Conservation (phyloP, 2,113 vertebrate species). For the human (Homo sapiens) region DNA sequence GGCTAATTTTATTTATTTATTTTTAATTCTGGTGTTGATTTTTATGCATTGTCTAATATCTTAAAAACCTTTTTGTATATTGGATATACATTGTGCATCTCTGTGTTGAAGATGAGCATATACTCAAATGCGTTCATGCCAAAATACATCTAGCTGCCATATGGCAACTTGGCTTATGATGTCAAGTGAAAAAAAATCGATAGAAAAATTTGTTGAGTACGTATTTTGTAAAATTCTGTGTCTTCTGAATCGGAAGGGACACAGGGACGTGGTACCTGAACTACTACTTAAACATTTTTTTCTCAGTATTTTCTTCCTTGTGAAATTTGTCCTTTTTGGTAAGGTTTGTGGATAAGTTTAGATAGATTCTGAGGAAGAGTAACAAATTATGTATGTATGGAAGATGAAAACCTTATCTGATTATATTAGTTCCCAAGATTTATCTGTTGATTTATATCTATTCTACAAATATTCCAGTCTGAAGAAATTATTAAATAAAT, state of each 20-base stretch:
- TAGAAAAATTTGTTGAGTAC: conserved; percentile 1
- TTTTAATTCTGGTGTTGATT: conserved; percentile 31
- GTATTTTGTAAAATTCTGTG: background rate
- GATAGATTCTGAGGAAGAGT: conserved; percentile 18
- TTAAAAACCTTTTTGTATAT: conserved; percentile 47
- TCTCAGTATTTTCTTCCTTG: background rate
- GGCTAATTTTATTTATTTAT: conserved; percentile 25
- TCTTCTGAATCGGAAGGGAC: background rate
- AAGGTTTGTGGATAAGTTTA: conserved; percentile 31
- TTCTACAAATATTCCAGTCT: background rate
- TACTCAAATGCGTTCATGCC: background rate
- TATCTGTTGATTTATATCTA: background rate
- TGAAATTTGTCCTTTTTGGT: conserved; percentile 43
- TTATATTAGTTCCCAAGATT: background rate
- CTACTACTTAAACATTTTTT: background rate
- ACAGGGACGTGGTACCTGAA: background rate
- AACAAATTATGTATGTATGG: background rate
- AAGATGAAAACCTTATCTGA: background rate
- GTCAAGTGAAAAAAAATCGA: conserved; percentile 41
- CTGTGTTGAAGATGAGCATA: background rate
- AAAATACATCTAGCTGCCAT: background rate
- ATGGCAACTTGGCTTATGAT: conserved; percentile 3
- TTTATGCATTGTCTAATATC: background rate
- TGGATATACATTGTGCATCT: background rate
- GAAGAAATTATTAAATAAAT: background rate